These are phyloP conservation scores for Sylvia borin DNA, from an alignment of 2,797 vertebrate genomes.

Conservation along the genomic window DNA sequence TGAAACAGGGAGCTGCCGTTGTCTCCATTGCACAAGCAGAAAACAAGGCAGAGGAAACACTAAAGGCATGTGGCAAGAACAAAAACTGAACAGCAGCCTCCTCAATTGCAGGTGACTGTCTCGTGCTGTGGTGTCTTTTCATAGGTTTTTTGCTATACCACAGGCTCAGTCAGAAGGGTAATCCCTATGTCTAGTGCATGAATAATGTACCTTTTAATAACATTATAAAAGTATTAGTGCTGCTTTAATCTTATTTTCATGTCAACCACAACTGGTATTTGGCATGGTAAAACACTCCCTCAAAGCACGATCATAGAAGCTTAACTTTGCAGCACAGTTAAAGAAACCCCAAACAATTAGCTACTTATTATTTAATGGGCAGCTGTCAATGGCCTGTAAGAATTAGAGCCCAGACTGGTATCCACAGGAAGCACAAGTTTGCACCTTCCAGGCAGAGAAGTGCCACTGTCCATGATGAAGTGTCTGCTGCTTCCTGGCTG, in stretches of 20 bases:
- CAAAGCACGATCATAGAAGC: not conserved
- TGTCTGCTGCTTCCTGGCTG: constrained; percentile 31
- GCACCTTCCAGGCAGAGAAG: not conserved
- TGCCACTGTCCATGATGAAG: not conserved
- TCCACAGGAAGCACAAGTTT: not conserved
- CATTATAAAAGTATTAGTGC: not conserved
- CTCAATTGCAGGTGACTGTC: not conserved
- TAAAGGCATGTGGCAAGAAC: not conserved
- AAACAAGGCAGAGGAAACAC: not conserved
- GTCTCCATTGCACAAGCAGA: not conserved
- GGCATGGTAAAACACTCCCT: not conserved
- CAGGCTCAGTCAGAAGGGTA: not conserved
- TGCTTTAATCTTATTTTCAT: not conserved
- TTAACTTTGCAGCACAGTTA: constrained; percentile 18
- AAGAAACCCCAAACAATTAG: not conserved
- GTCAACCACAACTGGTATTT: not conserved
- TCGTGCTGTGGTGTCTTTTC: not conserved
- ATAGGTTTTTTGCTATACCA: not conserved
- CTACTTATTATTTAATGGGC: constrained; percentile 37
- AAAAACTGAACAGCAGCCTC: not conserved
- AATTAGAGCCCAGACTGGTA: not conserved
- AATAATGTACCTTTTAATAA: constrained; percentile 17
- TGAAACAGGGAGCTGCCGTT: not conserved
- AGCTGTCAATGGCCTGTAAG: constrained; percentile 7
- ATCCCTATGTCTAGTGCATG: not conserved